A percentile compares a stretch with the other conserved stretches of the same genome.
These are phyloP conservation scores for Eptesicus fuscus DNA, from an alignment of 2,113 vertebrate genomes.

Conservation along the genomic window DNA sequence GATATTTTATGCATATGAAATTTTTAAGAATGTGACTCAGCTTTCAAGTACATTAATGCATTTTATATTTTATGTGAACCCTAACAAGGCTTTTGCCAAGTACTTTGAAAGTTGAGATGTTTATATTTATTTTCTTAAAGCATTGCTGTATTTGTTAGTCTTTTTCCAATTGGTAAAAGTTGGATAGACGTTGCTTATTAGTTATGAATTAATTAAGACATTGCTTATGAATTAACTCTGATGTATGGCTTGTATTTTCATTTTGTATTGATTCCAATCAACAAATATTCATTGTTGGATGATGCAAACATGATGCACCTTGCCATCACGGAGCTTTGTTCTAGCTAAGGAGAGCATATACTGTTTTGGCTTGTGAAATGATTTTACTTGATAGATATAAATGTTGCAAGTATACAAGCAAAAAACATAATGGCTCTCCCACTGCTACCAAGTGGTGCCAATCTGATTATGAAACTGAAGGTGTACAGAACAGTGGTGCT, in stretches of 20 bases:
- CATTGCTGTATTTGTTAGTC: not conserved
- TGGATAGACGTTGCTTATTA: not conserved
- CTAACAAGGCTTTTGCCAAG: not conserved
- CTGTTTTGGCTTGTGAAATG: not conserved
- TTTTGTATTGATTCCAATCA: not conserved
- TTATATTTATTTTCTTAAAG: not conserved
- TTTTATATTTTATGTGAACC: constrained; percentile 17
- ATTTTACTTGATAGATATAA: not conserved
- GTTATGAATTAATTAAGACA: not conserved
- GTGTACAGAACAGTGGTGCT: not conserved
- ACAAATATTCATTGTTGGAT: not conserved
- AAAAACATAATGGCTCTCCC: not conserved
- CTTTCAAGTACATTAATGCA: constrained; percentile 2
- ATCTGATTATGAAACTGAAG: not conserved
- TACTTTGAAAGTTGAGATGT: not conserved
- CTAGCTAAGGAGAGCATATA: not conserved
- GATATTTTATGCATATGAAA: not conserved
- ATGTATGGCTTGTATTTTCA: not conserved
- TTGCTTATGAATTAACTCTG: not conserved
- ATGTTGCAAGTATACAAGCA: not conserved
- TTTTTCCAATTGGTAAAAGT: not conserved
- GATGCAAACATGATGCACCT: not conserved
- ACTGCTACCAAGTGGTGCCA: not conserved
- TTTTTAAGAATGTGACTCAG: not conserved
- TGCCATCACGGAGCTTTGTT: not conserved